Evolutionary conservation across 2,888 invertebrate genomes (phyloP).

Genomic region (Abrostola tripartita): DNA sequence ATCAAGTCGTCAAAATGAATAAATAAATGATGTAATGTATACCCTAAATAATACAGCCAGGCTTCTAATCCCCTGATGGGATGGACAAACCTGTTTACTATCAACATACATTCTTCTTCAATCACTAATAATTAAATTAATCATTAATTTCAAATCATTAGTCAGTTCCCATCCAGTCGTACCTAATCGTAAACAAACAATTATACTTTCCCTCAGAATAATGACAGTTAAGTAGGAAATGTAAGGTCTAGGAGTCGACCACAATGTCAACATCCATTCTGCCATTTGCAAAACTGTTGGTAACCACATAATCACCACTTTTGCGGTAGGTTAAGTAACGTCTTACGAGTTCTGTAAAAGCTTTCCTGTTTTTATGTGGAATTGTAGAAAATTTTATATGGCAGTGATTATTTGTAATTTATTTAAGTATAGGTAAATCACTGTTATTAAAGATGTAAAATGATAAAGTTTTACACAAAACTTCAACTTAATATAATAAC

Average conservation of each 20-base stretch:
- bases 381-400: conserved; percentile 23
- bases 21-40: too few relatives aligned
- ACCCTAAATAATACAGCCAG: too few relatives aligned
- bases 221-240: conserved; percentile 51
- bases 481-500: background rate
- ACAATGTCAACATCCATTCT: conserved; percentile 62
- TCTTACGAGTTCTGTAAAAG: conserved; percentile 34
- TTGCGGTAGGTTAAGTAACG: conserved; percentile 51
- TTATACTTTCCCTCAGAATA: conserved; percentile 47
- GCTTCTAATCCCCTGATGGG: background rate
- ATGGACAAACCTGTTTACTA: background rate
- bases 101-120: background rate
- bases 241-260: conserved; percentile 42
- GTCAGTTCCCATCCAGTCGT: conserved; percentile 10
- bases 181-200: conserved; percentile 32
- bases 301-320: conserved; percentile 60
- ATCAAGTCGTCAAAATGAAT: too few relatives aligned
- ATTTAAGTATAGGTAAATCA: background rate
- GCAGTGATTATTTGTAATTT: conserved; percentile 16
- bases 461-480: background rate
- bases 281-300: conserved; percentile 54
- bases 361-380: conserved; percentile 50
- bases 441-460: background rate
- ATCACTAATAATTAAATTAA: background rate
- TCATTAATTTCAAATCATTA: conserved; percentile 17